These are phyloP conservation scores for Malurus melanocephalus DNA, from an alignment of 2,113 vertebrate species.

Conservation along the genomic window DNA sequence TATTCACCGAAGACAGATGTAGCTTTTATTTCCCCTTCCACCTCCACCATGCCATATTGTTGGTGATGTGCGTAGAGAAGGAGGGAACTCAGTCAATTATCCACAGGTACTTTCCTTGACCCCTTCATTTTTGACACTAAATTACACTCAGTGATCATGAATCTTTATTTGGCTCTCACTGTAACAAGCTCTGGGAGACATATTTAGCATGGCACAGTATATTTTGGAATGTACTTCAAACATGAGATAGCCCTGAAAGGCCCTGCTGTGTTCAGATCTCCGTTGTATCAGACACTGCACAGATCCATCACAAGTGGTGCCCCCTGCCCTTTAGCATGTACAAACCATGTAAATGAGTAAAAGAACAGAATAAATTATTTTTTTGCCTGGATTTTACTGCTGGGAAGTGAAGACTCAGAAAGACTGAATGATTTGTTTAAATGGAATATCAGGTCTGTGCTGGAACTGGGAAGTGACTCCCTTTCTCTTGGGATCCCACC, in stretches of 20 bases:
- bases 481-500: not conserved
- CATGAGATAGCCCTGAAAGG: not conserved
- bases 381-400: not conserved
- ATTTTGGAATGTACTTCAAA: not conserved
- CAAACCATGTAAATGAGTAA: not conserved
- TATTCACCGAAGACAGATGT: not conserved
- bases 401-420: not conserved
- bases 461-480: not conserved
- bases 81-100: not conserved
- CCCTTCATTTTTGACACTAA: not conserved
- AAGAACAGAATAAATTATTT: not conserved
- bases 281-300: not conserved
- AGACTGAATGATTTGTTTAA: not conserved
- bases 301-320: not conserved
- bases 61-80: not conserved
- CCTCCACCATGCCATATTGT: not conserved
- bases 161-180: not conserved
- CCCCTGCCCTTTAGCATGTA: not conserved
- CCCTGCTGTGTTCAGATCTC: not conserved
- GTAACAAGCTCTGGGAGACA: not conserved
- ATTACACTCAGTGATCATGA: not conserved
- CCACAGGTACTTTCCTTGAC: not conserved
- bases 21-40: not conserved
- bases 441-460: not conserved
- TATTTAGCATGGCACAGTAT: not conserved